Conservation (phyloP, 1,140 invertebrate genomes). For the Zaprionus lachaisei region DNA sequence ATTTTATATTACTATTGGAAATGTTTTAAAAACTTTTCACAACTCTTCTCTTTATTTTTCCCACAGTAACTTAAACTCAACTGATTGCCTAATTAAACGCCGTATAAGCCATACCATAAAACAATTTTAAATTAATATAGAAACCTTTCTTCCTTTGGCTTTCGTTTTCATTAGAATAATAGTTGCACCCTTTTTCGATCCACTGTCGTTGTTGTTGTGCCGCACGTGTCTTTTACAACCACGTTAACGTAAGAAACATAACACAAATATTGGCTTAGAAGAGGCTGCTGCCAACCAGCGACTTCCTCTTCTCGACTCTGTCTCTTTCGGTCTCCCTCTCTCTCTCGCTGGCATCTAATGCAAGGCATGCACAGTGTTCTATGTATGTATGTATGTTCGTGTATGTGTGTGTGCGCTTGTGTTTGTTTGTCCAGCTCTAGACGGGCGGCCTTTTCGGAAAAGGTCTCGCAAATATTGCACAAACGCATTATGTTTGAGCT, state of each 20-base stretch:
- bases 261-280: constrained; percentile 47
- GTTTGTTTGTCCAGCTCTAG: constrained; percentile 67
- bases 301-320: constrained; percentile 9
- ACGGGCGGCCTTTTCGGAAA: constrained; percentile 46
- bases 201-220: constrained; percentile 28
- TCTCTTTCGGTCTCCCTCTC: not conserved
- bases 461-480: constrained; percentile 73
- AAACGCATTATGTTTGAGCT: constrained; percentile 62
- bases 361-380: constrained; percentile 37
- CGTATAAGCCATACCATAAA: not conserved
- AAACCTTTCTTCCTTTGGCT: not conserved
- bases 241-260: constrained; percentile 26
- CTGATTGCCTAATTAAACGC: not conserved
- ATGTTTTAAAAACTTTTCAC: too few relatives aligned
- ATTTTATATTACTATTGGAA: too few relatives aligned
- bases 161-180: not conserved
- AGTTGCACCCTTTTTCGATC: not conserved
- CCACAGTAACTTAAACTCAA: too few relatives aligned
- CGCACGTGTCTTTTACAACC: constrained; percentile 27
- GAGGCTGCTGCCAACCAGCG: constrained; percentile 12
- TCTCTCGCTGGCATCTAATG: constrained; percentile 2
- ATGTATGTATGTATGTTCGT: not conserved
- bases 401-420: not conserved
- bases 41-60: too few relatives aligned
- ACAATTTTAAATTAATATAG: not conserved